phyloP scores from a whole-genome alignment of 37 sponge, comb jelly and placozoan species.

The Diacarnus erythraeanus region DNA sequence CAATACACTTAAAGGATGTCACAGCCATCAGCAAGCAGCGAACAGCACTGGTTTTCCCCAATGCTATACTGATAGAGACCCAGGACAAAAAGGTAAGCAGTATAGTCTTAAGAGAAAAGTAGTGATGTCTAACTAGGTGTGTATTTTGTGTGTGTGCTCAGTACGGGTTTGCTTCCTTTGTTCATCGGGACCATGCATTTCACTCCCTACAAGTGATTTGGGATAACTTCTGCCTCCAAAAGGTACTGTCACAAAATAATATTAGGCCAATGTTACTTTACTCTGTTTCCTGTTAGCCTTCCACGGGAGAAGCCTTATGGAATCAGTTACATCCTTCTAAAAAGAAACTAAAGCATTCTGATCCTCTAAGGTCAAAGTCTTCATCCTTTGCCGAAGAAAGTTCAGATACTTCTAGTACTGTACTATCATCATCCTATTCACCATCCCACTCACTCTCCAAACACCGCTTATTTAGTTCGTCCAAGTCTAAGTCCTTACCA shows the following conservation, averaged over 20 bases:
- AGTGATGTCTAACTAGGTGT: background rate
- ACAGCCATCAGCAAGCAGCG: slow-evolving; percentile 50
- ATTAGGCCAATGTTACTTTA: background rate
- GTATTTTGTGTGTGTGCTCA: slow-evolving; percentile 1
- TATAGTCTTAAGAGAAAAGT: background rate
- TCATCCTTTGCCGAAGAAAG: too few relatives aligned
- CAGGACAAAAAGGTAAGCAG: slow-evolving; percentile 48
- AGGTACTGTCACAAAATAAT: too few relatives aligned
- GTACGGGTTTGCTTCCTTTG: slow-evolving; percentile 61
- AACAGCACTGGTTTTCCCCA: slow-evolving; percentile 58
- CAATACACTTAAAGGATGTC: slow-evolving; percentile 38
- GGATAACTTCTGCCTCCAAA: slow-evolving; percentile 28
- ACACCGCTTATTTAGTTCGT: too few relatives aligned
- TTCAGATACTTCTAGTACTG: too few relatives aligned
- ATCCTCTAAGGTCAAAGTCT: too few relatives aligned
- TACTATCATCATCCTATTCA: too few relatives aligned
- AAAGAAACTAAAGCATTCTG: background rate
- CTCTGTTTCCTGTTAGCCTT: background rate
- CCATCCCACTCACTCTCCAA: too few relatives aligned
- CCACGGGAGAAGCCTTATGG: background rate
- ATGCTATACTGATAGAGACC: slow-evolving; percentile 56
- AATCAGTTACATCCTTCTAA: background rate
- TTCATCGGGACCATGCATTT: slow-evolving; percentile 43
- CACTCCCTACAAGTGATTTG: slow-evolving; percentile 31
- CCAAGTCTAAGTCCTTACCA: too few relatives aligned